Conservation (phyloP, 2,113 vertebrate species). For the Vulpes vulpes region DNA sequence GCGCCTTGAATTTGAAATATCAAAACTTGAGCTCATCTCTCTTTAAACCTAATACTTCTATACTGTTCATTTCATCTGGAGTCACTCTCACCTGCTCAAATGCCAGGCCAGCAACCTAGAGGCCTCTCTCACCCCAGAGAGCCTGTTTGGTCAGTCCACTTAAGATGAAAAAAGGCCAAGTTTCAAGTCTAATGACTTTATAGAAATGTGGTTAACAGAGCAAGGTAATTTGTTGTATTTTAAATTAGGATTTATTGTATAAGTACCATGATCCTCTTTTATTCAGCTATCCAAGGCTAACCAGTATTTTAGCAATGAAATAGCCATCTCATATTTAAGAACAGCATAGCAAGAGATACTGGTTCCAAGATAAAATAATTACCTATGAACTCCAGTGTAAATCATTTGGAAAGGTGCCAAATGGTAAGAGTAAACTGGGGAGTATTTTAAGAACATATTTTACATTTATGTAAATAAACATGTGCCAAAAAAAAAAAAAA, state of each 20-base stretch:
- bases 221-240: conserved; percentile 5
- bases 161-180: neutral
- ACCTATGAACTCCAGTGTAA: conserved; percentile 53
- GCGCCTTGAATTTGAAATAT: neutral
- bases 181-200: neutral
- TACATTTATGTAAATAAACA: conserved; percentile 39
- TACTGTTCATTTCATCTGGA: neutral
- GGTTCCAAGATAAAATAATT: conserved; percentile 52
- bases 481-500: neutral
- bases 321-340: conserved; percentile 25
- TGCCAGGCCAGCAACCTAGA: neutral
- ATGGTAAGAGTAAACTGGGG: conserved; percentile 2
- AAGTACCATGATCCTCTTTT: neutral
- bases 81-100: neutral
- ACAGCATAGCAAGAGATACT: conserved; percentile 33
- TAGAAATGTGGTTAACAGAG: neutral
- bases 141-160: neutral
- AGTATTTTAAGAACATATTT: conserved; percentile 44
- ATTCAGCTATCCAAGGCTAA: neutral
- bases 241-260: neutral
- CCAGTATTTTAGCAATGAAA: conserved; percentile 26
- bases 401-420: conserved; percentile 1
- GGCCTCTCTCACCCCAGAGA: neutral
- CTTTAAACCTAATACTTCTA: neutral
- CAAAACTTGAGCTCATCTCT: neutral